Percentiles rank a stretch among this genome's conserved stretches.
Evolutionary conservation across 2,797 vertebrate genomes (phyloP).

Genomic region (Limosa lapponica): DNA sequence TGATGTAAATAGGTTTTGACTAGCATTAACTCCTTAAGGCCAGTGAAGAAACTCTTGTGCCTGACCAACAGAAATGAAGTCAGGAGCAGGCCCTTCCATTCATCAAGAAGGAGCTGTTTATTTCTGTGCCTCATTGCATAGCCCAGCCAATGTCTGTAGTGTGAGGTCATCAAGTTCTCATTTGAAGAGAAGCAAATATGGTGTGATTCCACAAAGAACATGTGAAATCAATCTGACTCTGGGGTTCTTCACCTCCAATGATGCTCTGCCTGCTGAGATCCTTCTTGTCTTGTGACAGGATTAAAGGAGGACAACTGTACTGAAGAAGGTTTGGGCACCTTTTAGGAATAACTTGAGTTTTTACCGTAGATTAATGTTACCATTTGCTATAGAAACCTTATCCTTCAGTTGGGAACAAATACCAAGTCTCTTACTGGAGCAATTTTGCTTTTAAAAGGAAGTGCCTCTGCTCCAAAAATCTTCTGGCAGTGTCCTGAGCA

Average conservation of each 20-base stretch:
- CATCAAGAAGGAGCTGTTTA: neutral
- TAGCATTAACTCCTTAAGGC: neutral
- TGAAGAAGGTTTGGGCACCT: neutral
- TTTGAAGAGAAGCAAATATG: neutral
- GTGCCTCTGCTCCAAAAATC: neutral
- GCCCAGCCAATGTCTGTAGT: neutral
- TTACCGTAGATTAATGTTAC: neutral
- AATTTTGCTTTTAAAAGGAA: neutral
- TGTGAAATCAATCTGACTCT: neutral
- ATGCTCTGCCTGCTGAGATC: neutral
- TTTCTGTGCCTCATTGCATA: neutral
- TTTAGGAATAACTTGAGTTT: neutral
- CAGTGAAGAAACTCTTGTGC: neutral
- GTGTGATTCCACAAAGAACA: neutral
- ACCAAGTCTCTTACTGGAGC: neutral
- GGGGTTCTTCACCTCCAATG: neutral
- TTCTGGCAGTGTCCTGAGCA: neutral
- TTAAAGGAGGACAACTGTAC: neutral
- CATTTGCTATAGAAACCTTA: neutral
- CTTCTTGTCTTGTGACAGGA: neutral
- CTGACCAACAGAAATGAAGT: neutral
- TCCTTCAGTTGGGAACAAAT: neutral
- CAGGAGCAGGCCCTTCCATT: neutral
- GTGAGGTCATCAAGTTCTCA: neutral
- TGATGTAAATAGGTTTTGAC: slow-evolving; percentile 15